Evolutionary conservation across 2,113 vertebrate genomes (phyloP), one percentile per base, ranked within the genome.

Genomic region (Illadopsis cleaveri): DNA sequence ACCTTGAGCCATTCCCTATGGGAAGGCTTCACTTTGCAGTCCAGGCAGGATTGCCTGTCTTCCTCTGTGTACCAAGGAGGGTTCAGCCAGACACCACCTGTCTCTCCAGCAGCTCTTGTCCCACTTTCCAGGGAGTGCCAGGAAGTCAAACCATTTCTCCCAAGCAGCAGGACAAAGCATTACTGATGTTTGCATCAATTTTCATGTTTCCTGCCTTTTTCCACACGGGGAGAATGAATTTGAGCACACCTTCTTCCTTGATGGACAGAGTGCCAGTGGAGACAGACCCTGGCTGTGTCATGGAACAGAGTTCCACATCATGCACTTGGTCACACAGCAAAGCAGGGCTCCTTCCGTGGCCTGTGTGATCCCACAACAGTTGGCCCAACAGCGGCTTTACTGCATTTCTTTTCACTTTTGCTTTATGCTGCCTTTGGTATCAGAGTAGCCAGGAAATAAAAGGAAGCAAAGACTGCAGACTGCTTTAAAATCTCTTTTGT

Each of bases 301-400:
- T 21, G 13, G 40, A 22, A 47, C 0, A 0, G 24, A 15, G 45
- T 24, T 48, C 62, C 28, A 51, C 1, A 0, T 10, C 6, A 45
- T 57, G 50, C 13, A 4, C 25, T 58, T 0, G 3, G 24, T 81
- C 76, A 48, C 72, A 35, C 20, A 57, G 82, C 72, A 79, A 58
- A 90, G 76, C 51, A 65, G 25, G 3, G 3, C 2, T 62, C 78
- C 62, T 81, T 33, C 51, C 4, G 0, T 3, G 5, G 33, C 70
- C 44, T 33, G 3, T 40, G 33, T 12, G 47, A 82, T 51, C 64
- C 33, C 79, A 58, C 71, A 94, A 6, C 19, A 48, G 45, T 7
- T 94, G 68, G 35, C 58, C 73, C 1, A 0, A 35, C 45, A 86
- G 89, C 65, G 92, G 76, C 75, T 89, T 86, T 77, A 30, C 50